phyloP scores from a whole-genome alignment of 1,140 invertebrate genomes.

The Saccostrea cuccullata region DNA sequence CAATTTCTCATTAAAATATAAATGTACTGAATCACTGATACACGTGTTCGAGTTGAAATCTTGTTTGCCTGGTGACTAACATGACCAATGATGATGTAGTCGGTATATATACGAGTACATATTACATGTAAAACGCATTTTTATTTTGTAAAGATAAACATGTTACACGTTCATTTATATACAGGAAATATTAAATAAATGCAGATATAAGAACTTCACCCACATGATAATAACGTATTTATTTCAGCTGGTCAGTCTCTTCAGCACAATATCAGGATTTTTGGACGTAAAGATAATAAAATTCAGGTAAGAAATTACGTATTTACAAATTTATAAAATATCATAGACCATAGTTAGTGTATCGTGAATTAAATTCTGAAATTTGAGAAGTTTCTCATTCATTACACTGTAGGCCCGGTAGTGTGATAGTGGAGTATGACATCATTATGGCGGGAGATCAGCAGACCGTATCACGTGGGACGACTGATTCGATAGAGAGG shows the following conservation, averaged over 20 bases:
- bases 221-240: background rate
- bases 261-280: background rate
- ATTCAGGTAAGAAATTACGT: background rate
- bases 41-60: too few relatives aligned
- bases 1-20: too few relatives aligned
- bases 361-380: too few relatives aligned
- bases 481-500: background rate
- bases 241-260: background rate
- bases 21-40: too few relatives aligned
- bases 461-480: background rate
- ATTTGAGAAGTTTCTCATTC: too few relatives aligned
- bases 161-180: too few relatives aligned
- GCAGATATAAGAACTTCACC: background rate
- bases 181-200: too few relatives aligned
- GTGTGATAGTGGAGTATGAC: conserved; percentile 39
- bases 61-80: too few relatives aligned
- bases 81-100: too few relatives aligned
- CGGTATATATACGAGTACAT: too few relatives aligned
- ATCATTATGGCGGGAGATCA: conserved; percentile 39
- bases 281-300: background rate
- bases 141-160: too few relatives aligned
- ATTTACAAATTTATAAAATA: background rate
- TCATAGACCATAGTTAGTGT: background rate
- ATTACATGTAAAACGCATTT: too few relatives aligned
- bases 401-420: conserved; percentile 1